Conservation (phyloP, 2,888 invertebrate species). For the Dryocosmus kuriphilus region DNA sequence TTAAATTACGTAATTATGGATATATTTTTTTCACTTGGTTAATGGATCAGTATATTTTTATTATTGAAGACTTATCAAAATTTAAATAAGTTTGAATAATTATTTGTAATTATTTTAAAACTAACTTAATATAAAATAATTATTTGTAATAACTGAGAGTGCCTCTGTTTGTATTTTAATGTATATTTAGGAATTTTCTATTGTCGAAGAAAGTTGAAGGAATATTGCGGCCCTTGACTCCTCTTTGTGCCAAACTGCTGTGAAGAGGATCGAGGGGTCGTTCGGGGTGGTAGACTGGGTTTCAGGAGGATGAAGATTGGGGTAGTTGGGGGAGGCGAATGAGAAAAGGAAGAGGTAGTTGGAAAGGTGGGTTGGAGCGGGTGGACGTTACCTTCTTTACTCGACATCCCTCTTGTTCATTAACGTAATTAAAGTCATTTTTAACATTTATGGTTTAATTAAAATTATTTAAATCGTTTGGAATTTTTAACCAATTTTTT, state of each 20-base stretch:
- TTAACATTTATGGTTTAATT: slow-evolving; percentile 15
- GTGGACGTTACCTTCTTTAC: slow-evolving; percentile 28
- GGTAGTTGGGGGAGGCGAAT: slow-evolving; percentile 24
- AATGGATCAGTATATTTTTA: too few species aligned
- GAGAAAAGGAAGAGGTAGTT: slow-evolving; percentile 40
- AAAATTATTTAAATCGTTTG: not conserved
- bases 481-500: not conserved
- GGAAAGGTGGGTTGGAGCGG: slow-evolving; percentile 27
- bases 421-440: slow-evolving; percentile 36
- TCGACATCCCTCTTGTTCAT: slow-evolving; percentile 18
- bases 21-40: not conserved
- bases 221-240: slow-evolving; percentile 59
- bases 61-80: not conserved
- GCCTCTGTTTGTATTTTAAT: not conserved
- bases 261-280: slow-evolving; percentile 48
- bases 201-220: slow-evolving; percentile 51
- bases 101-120: not conserved
- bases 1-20: too few species aligned
- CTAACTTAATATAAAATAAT: not conserved
- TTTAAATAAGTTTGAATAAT: not conserved
- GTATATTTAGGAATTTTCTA: not conserved
- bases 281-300: slow-evolving; percentile 47
- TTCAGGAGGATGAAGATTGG: slow-evolving; percentile 19
- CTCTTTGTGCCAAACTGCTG: slow-evolving; percentile 55
- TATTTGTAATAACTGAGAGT: not conserved